These are phyloP conservation scores for Ochropacha duplaris DNA, from an alignment of 2,888 invertebrate genomes.

Conservation along the genomic window DNA sequence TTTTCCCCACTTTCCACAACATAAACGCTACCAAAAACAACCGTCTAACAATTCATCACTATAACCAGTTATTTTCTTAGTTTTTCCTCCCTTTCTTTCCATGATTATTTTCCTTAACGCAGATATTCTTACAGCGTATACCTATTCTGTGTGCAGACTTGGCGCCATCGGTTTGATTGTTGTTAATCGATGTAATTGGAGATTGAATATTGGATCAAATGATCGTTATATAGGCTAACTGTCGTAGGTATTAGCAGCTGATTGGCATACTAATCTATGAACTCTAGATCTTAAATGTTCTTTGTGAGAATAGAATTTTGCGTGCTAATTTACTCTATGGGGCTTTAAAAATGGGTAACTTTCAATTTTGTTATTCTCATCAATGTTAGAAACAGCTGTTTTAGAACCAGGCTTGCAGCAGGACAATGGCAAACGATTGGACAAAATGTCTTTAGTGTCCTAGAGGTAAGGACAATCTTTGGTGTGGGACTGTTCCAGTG, in stretches of 20 bases:
- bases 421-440: too few species aligned
- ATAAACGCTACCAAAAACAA: not conserved
- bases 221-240: not conserved
- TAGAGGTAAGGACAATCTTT: too few species aligned
- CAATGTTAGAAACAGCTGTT: too few species aligned
- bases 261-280: not conserved
- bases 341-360: too few species aligned
- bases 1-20: not conserved
- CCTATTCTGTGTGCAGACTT: not conserved
- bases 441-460: too few species aligned
- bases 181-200: constrained; percentile 1
- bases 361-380: too few species aligned
- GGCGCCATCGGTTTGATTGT: not conserved
- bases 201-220: not conserved
- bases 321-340: not conserved
- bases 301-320: not conserved
- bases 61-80: not conserved
- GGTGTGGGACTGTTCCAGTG: too few species aligned
- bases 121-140: not conserved
- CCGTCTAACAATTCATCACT: not conserved
- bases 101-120: not conserved
- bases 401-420: too few species aligned
- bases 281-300: not conserved
- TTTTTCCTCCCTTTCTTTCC: not conserved
- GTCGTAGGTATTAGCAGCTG: not conserved